Conservation (phyloP, 2,113 vertebrate species). For the Cairina moschata region DNA sequence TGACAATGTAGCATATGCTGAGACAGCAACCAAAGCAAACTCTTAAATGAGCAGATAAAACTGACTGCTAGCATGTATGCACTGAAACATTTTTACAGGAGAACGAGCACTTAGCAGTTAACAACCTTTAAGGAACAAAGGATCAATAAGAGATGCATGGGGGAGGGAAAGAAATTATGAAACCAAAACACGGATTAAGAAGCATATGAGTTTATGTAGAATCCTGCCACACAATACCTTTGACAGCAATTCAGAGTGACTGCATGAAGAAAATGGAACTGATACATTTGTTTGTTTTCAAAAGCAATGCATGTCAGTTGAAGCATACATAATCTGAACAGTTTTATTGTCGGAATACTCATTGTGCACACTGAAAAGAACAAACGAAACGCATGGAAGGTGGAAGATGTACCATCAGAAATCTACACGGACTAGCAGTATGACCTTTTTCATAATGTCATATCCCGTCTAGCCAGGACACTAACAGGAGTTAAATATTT, state of each 20-base stretch:
- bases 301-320: background rate
- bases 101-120: background rate
- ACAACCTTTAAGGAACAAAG: background rate
- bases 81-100: background rate
- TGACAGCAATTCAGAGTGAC: conserved; percentile 52
- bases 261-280: conserved; percentile 34
- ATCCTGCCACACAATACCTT: conserved; percentile 42
- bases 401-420: conserved; percentile 37
- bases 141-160: background rate
- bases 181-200: conserved; percentile 6
- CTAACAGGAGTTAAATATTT: conserved; percentile 4
- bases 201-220: conserved; percentile 63
- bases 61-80: background rate
- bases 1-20: background rate
- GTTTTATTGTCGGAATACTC: conserved; percentile 30
- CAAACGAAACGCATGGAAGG: background rate
- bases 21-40: background rate
- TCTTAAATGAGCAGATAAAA: background rate
- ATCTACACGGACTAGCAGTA: background rate
- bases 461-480: conserved; percentile 15
- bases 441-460: background rate
- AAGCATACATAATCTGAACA: conserved; percentile 16
- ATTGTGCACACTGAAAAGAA: conserved; percentile 6
- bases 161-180: conserved; percentile 31
- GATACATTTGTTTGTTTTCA: background rate